Base-by-base conservation (phyloP, 2,797 vertebrate genomes). In the Enteromius paludinosus region DNA sequence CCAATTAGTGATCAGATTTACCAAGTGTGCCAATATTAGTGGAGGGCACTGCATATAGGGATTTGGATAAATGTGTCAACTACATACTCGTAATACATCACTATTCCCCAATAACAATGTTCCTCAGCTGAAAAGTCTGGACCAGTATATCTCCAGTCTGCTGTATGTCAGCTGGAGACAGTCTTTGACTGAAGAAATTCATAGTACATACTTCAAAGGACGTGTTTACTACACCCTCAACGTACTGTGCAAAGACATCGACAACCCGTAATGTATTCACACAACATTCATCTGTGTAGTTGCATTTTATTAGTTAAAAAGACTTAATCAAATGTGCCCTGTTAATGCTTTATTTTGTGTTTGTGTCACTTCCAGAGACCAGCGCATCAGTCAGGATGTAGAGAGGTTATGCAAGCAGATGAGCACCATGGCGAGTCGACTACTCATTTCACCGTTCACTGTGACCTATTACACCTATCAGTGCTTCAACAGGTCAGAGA, bases 351-450 rank as follows among this genome's bases (percentile, higher is more conserved):
- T 79, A 10, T 87, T 12, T 68, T 64, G 66, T 70, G 30, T 25
- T 1, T 73, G 18, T 74, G 28, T 82, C 18, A 33, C 79, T 1
- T 78, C 23, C 89, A 99, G 98, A 84, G 98, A 99, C 91, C 98
- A 99, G 94, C 93, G 98, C 9, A 99, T 99, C 92, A 99, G 97
- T 91, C 98, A 99, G 92, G 98, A 99, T 4, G 94, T 94, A 64
- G 98, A 99, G 88, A 93, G 96, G 70, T 91, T 99, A 89, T 99
- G 98, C 91, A 96, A 93, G 83, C 97, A 98, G 91, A 94, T 99
- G 92, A 98, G 97, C 93, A 94, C 92, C 85, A 96, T 98, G 95
- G 95, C 95, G 18, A 97, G 97, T 89, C 96, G 96, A 41, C 87
- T 99, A 7, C 90, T 99, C 52, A 87, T 97, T 66, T 97, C 98